These are phyloP conservation scores for Mactra quadrangularis DNA, from an alignment of 1,140 invertebrate species.

Conservation along the genomic window DNA sequence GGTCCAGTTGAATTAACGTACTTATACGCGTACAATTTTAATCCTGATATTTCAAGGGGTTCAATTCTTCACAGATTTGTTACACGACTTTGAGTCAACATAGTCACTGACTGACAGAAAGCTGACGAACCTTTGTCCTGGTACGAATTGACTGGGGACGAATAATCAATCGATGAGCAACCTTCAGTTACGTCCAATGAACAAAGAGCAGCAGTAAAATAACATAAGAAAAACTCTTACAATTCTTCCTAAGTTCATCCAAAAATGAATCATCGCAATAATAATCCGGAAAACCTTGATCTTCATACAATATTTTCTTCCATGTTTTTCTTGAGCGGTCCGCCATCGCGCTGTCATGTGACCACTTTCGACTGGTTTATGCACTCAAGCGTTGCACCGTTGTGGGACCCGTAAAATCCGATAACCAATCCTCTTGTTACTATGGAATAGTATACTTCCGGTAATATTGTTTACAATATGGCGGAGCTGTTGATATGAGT, in stretches of 20 bases:
- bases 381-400: not conserved
- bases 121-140: too few relatives aligned
- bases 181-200: too few relatives aligned
- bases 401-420: not conserved
- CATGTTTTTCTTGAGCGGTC: slow-evolving; percentile 84
- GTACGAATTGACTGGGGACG: too few relatives aligned
- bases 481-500: not conserved
- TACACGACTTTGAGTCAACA: too few relatives aligned
- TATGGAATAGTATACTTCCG: slow-evolving; percentile 44
- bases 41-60: too few relatives aligned
- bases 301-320: slow-evolving; percentile 95
- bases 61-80: too few relatives aligned
- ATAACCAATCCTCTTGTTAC: slow-evolving; percentile 22
- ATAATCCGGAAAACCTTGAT: slow-evolving; percentile 94
- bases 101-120: too few relatives aligned
- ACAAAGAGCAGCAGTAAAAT: too few relatives aligned
- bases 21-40: too few relatives aligned
- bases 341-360: slow-evolving; percentile 67
- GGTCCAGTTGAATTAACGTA: too few relatives aligned
- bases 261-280: slow-evolving; percentile 95
- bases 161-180: too few relatives aligned
- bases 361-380: slow-evolving; percentile 28
- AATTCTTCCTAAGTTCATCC: slow-evolving; percentile 93
- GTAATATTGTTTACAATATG: slow-evolving; percentile 61
- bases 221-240: too few relatives aligned